A percentile compares a stretch with the other conserved stretches of the same genome.
These are phyloP conservation scores for Mobula birostris DNA, from an alignment of 2,113 vertebrate species.

Conservation along the genomic window DNA sequence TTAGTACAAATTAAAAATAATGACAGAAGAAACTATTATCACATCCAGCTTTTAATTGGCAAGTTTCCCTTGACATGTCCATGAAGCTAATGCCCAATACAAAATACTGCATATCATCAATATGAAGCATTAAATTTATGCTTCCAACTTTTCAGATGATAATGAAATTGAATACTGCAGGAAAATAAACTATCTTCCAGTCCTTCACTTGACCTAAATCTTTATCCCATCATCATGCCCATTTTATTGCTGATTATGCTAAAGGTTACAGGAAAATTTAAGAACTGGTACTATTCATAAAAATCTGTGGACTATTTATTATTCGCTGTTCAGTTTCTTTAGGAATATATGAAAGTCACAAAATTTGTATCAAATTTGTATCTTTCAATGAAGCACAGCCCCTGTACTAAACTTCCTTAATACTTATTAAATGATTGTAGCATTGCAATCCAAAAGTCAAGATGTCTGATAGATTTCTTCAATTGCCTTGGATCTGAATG, in stretches of 20 bases:
- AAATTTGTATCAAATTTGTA: not conserved
- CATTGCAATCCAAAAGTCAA: not conserved
- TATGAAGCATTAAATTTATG: not conserved
- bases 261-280: not conserved
- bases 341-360: not conserved
- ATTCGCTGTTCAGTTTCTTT: not conserved
- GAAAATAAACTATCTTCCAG: not conserved
- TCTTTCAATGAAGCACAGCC: not conserved
- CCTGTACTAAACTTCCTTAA: no score
- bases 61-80: not conserved
- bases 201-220: not conserved
- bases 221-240: not conserved
- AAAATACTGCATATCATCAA: not conserved
- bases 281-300: no score
- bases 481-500: not conserved
- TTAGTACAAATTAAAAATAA: not conserved
- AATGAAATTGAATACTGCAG: not conserved
- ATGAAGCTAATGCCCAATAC: not conserved
- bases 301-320: not conserved
- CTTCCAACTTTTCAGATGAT: not conserved
- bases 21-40: not conserved
- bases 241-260: not conserved
- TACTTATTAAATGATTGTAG: not conserved
- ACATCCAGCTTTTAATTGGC: not conserved
- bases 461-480: not conserved